Base-by-base conservation (phyloP, 2,888 invertebrate species). In the Hedya salicella region DNA sequence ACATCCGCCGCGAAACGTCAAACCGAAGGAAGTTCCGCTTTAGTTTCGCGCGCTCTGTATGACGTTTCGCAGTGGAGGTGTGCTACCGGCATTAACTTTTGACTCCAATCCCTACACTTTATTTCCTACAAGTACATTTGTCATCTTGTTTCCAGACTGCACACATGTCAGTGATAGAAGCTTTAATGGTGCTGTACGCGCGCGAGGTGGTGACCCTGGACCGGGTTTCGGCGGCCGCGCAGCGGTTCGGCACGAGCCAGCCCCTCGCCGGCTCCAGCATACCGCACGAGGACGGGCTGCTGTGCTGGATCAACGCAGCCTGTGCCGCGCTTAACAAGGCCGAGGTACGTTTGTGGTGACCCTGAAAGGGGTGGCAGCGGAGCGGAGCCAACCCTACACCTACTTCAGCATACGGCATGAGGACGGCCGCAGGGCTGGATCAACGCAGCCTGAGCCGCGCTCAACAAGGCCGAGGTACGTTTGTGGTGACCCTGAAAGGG, bases 81-180 rank as follows among this genome's bases (percentile, higher is more conserved):
- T n/a, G n/a, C n/a, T n/a, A n/a, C n/a, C n/a, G n/a, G n/a, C n/a
- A n/a, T n/a, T n/a, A n/a, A n/a, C n/a, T n/a, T n/a, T n/a, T n/a
- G n/a, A n/a, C n/a, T n/a, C n/a, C n/a, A n/a, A n/a, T n/a, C n/a
- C n/a, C n/a, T n/a, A n/a, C n/a, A n/a, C n/a, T n/a, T n/a, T n/a
- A n/a, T n/a, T n/a, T n/a, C n/a, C n/a, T n/a, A n/a, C n/a, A n/a
- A n/a, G n/a, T n/a, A n/a, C n/a, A n/a, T n/a, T n/a, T n/a, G n/a
- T n/a, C n/a, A n/a, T 56, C 59, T 69, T 72, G 69, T 68, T 63
- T 94, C n/a, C 92, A 98, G 98, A 96, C 95, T 87, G 97, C 98
- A 79, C 98, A 99, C 91, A 96, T 98, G 96, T 95, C 97, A 86
- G 97, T 99, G 91, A 97, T 98, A 90, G 98, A 98, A 93, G 97